Conservation (phyloP, 2,113 vertebrate genomes). For the Heterochromis multidens region DNA sequence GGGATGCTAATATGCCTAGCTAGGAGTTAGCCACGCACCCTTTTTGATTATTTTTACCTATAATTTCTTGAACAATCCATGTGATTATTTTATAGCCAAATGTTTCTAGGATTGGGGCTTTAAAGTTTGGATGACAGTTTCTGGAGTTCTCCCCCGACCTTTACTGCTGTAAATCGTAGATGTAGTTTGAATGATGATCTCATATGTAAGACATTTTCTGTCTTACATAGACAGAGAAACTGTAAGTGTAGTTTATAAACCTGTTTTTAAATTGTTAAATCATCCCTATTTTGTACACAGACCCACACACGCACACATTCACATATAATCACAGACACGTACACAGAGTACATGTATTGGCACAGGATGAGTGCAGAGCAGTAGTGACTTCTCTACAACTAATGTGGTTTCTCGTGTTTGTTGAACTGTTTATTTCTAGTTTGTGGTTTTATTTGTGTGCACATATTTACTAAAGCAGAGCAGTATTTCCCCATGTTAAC, state of each 20-base stretch:
- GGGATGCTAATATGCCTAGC: background rate
- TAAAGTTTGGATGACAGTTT: conserved; percentile 8
- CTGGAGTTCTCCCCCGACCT: background rate
- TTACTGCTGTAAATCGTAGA: conserved; percentile 36
- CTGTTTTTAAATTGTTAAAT: conserved; percentile 11
- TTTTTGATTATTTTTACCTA: background rate
- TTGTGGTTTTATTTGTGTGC: conserved; percentile 22
- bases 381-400: conserved; percentile 27
- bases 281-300: conserved; percentile 18
- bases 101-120: conserved; percentile 14
- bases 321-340: background rate
- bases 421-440: conserved; percentile 18
- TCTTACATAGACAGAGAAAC: background rate
- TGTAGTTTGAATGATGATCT: conserved; percentile 10
- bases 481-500: conserved; percentile 60
- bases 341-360: conserved; percentile 22
- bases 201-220: conserved; percentile 17
- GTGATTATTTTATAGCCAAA: background rate
- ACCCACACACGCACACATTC: conserved; percentile 6
- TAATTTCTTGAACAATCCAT: background rate
- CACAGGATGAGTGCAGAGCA: conserved; percentile 38
- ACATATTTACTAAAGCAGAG: conserved; percentile 62
- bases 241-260: conserved; percentile 34
- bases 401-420: conserved; percentile 24
- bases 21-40: background rate